A percentile compares a stretch with the other conserved stretches of the same genome.
These are phyloP conservation scores for Drosophila conformis DNA, from an alignment of 2,888 invertebrate species.

Conservation along the genomic window DNA sequence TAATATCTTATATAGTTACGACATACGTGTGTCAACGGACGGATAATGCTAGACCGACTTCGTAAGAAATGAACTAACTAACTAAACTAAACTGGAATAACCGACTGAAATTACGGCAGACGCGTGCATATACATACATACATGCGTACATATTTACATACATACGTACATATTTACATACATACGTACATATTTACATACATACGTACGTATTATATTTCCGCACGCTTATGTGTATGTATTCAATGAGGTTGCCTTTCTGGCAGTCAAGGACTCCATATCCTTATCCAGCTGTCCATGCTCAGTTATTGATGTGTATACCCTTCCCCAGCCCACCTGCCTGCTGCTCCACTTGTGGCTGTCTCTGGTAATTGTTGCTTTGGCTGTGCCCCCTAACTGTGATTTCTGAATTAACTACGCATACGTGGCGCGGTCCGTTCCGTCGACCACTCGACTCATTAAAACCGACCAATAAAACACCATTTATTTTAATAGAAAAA, in stretches of 20 bases:
- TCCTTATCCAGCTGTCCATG: not conserved
- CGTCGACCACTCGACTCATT: constrained; percentile 48
- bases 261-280: constrained; percentile 7
- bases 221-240: constrained; percentile 1
- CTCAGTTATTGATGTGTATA: not conserved
- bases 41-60: not conserved
- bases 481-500: not conserved
- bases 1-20: no score
- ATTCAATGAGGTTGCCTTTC: constrained; percentile 49
- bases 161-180: no score
- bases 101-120: no score
- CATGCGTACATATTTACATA: no score
- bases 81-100: no score
- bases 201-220: no score
- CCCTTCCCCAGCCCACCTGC: not conserved
- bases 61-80: no score
- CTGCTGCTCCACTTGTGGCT: not conserved
- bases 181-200: no score
- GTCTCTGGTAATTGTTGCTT: constrained; percentile 28
- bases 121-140: no score
- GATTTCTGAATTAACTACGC: constrained; percentile 62
- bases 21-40: not conserved
- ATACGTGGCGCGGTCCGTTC: constrained; percentile 51
- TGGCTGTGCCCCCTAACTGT: constrained; percentile 39
- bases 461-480: constrained; percentile 32